phyloP scores from a whole-genome alignment of 2,797 vertebrate species.

The Crenuchus spilurus region DNA sequence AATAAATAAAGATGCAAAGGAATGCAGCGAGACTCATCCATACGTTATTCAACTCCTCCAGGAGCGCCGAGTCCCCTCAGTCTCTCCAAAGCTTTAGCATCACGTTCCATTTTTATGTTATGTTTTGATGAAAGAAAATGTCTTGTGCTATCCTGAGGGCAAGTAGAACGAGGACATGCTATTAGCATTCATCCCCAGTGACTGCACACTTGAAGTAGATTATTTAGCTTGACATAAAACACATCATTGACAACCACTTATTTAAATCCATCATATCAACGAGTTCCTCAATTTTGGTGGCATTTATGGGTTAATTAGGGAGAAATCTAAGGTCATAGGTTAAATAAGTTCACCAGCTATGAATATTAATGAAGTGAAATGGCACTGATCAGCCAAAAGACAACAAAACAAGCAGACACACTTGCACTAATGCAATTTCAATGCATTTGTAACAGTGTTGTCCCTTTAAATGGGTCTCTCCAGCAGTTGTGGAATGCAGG shows the following conservation, averaged over 20 bases:
- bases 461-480: background rate
- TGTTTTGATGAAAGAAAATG: slow-evolving; percentile 69
- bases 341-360: no score
- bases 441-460: slow-evolving; percentile 6
- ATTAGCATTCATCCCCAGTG: slow-evolving; percentile 67
- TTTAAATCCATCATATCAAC: no score
- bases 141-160: slow-evolving; percentile 59
- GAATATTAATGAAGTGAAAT: background rate
- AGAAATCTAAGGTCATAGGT: no score
- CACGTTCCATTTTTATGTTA: slow-evolving; percentile 63
- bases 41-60: slow-evolving; percentile 54
- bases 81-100: slow-evolving; percentile 51
- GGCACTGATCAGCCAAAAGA: background rate
- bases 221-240: slow-evolving; percentile 6
- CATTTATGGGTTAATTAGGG: no score
- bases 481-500: background rate
- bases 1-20: slow-evolving; percentile 38
- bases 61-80: slow-evolving; percentile 59
- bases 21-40: slow-evolving; percentile 33
- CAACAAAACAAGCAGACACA: background rate
- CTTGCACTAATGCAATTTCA: slow-evolving; percentile 5
- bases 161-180: slow-evolving; percentile 59
- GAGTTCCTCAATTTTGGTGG: no score
- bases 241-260: slow-evolving; percentile 1
- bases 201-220: slow-evolving; percentile 60